Base-by-base conservation (phyloP, 2,888 invertebrate genomes). In the Aporophyla nigra region DNA sequence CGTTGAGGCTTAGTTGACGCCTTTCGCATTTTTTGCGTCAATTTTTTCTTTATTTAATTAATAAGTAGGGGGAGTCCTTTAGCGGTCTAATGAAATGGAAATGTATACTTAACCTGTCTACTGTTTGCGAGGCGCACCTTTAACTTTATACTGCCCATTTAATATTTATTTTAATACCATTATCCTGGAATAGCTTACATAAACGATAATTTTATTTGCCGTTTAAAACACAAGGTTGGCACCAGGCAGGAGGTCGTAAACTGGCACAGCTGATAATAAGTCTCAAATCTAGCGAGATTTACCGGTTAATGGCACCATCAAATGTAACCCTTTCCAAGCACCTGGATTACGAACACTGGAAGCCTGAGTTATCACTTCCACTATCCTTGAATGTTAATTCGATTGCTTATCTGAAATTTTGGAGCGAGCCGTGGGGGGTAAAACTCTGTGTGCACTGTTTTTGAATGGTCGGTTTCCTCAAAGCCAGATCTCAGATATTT, bases 191-290 rank as follows among this genome's bases (percentile, higher is more conserved):
- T 71, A 61, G 71, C 62, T 40, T 68, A 65, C 72, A 59, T 84
- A 83, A 83, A 83, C 63, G 73, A 76, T 86, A 73, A 86, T 82
- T 89, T 89, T 80, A 89, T 87, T 84, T 82, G 76, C 67, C 66
- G 76, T 85, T 88, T 87, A 71, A 82, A 81, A 85, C 68, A 77
- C 69, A 83, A 75, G 67, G 70, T 62, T 58, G 69, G 82, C 74
- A 83, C 79, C 68, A 69, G 78, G 61, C 71, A 66, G 59, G 65
- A 72, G 71, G 76, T 85, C 80, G 82, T 89, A 86, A 89, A 89
- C 78, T 77, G 76, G 81, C 74, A 80, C 75, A 72, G 74, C 84
- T 84, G 86, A 86, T 91, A 87, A 89, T 86, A 89, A 88, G 74
- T 85, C 77, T 85, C 80, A 88, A 86, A 87, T 88, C 78, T 80